Evolutionary conservation across 2,888 invertebrate genomes (phyloP).

Genomic region (Brenthis ino): DNA sequence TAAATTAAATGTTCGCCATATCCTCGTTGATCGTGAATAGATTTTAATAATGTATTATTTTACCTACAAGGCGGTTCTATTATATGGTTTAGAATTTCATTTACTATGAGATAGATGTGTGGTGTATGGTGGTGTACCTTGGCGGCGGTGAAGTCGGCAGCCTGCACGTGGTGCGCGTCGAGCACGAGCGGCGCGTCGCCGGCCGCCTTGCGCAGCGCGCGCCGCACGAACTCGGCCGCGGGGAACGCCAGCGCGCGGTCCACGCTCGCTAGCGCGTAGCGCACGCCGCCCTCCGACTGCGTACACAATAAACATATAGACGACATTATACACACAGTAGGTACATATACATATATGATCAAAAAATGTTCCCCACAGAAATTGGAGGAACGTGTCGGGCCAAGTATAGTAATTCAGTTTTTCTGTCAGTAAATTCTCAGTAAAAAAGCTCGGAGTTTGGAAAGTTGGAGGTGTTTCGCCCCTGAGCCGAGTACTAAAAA

Average conservation of each 20-base stretch:
- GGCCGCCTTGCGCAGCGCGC: slow-evolving; percentile 88
- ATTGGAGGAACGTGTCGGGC: too few species aligned
- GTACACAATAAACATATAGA: background rate
- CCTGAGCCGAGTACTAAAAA: background rate
- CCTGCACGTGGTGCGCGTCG: slow-evolving; percentile 91
- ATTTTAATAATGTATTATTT: too few species aligned
- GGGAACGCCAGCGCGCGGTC: slow-evolving; percentile 89
- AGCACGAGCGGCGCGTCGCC: slow-evolving; percentile 86
- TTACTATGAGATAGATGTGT: too few species aligned
- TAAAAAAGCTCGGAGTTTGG: too few species aligned
- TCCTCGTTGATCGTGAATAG: background rate
- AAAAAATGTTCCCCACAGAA: too few species aligned
- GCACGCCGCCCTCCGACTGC: slow-evolving; percentile 69
- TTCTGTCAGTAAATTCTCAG: too few species aligned
- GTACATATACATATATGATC: too few species aligned
- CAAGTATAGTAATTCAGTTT: too few species aligned
- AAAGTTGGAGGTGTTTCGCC: too few species aligned
- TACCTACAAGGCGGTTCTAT: too few species aligned
- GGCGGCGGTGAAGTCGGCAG: slow-evolving; percentile 91
- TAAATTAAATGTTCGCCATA: background rate
- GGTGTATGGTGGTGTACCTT: slow-evolving; percentile 69
- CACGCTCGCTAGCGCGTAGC: slow-evolving; percentile 84
- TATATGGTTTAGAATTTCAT: too few species aligned
- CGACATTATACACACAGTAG: too few species aligned
- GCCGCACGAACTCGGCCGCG: slow-evolving; percentile 89